Conservation (phyloP, 53 echinoderm and acorn worm genomes). For the Paelopatides confundens region DNA sequence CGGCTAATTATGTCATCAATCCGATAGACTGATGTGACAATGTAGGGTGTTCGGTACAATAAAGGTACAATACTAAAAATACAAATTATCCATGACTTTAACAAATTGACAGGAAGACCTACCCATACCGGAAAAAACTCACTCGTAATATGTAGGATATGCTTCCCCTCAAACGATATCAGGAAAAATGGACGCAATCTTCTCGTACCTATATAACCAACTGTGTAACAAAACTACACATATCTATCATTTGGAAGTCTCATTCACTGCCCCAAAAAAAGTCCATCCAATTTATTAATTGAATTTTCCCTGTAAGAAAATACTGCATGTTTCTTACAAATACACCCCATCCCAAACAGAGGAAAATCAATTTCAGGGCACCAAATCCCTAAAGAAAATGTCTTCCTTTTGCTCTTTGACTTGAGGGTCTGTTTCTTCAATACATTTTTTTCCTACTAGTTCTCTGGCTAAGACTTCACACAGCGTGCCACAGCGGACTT, state of each 20-base stretch:
- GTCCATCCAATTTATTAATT: neutral
- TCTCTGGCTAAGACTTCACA: neutral
- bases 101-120: neutral
- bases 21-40: too few relatives aligned
- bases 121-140: neutral
- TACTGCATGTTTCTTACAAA: neutral
- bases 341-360: neutral
- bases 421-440: neutral
- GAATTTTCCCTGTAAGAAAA: neutral
- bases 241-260: neutral
- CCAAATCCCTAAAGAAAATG: neutral
- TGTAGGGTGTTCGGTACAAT: too few relatives aligned
- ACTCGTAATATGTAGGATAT: neutral
- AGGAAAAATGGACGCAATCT: neutral
- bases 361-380: neutral
- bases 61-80: too few relatives aligned
- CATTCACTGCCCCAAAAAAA: constrained; percentile 6
- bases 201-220: neutral
- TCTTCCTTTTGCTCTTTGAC: neutral
- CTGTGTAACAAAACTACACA: neutral
- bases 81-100: too few relatives aligned
- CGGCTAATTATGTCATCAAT: too few relatives aligned
- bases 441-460: neutral
- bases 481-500: neutral
- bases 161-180: neutral